phyloP scores from a whole-genome alignment of 1,140 invertebrate species.

The Propsilocerus akamusi region DNA sequence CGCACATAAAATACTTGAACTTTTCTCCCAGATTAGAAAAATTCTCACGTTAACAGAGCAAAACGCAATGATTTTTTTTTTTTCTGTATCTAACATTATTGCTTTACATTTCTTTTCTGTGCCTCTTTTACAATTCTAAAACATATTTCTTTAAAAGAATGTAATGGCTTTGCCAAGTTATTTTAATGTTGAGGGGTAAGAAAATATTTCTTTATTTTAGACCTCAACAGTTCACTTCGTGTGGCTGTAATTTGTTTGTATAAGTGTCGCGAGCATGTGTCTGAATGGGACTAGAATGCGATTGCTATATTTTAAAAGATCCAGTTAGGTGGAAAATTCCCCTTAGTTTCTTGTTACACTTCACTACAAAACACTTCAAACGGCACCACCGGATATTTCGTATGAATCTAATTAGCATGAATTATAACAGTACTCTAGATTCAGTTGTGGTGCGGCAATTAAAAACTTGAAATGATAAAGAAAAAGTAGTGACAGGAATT shows the following conservation, averaged over 20 bases:
- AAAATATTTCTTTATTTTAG: neutral
- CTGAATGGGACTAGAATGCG: neutral
- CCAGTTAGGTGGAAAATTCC: too few relatives aligned
- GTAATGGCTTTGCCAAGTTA: too few relatives aligned
- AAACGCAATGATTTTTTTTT: constrained; percentile 4
- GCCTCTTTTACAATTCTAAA: neutral
- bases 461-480: too few relatives aligned
- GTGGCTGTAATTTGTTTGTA: neutral
- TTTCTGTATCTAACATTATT: neutral
- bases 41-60: constrained; percentile 4
- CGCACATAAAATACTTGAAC: too few relatives aligned
- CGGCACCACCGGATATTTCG: constrained; percentile 1
- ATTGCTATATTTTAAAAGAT: too few relatives aligned
- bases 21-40: constrained; percentile 3
- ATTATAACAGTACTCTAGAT: constrained; percentile 3
- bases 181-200: too few relatives aligned
- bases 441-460: too few relatives aligned
- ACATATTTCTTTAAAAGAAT: neutral
- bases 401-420: neutral
- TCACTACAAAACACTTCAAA: neutral
- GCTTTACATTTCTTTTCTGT: constrained; percentile 2
- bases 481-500: too few relatives aligned
- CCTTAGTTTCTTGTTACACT: too few relatives aligned
- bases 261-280: neutral
- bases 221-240: neutral